A percentile compares a stretch with the other conserved stretches of the same genome.
phyloP scores from a whole-genome alignment of 2,888 invertebrate species.

The Osmoderma eremita region DNA sequence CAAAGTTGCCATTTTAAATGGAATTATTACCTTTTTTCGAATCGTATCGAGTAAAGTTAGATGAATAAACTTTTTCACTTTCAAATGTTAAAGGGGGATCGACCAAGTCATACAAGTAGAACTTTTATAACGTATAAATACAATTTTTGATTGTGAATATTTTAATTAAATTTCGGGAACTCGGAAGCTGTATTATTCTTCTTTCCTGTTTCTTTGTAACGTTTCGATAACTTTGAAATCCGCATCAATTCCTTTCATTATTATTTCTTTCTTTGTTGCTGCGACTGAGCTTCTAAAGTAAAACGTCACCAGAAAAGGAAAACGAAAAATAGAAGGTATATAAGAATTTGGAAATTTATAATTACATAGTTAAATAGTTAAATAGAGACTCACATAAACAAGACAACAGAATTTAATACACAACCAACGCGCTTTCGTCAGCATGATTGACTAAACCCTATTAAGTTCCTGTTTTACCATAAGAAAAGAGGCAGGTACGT shows the following conservation, averaged over 20 bases:
- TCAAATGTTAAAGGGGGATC: slow-evolving; percentile 14
- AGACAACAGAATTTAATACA: too few species aligned
- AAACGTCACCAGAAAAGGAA: too few species aligned
- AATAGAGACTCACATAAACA: too few species aligned
- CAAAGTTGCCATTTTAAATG: slow-evolving; percentile 24
- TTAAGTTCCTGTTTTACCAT: too few species aligned
- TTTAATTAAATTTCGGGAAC: slow-evolving; percentile 33
- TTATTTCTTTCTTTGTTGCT: background rate
- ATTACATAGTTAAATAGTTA: too few species aligned
- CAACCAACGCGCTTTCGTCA: too few species aligned
- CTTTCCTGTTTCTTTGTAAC: slow-evolving; percentile 1
- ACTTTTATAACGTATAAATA: slow-evolving; percentile 35
- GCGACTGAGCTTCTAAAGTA: too few species aligned
- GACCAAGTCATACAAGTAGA: slow-evolving; percentile 14
- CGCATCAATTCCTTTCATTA: background rate
- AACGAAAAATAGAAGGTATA: too few species aligned
- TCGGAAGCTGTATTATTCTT: background rate
- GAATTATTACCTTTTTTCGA: slow-evolving; percentile 31
- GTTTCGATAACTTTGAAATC: background rate
- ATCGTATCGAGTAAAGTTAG: slow-evolving; percentile 36
- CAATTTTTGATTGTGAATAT: slow-evolving; percentile 32
- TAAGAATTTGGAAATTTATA: too few species aligned
- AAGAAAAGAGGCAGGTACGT: too few species aligned
- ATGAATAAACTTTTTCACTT: slow-evolving; percentile 37
- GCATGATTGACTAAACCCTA: too few species aligned